These are phyloP conservation scores for Brachymystax lenok DNA, from an alignment of 2,797 vertebrate genomes.

Conservation along the genomic window DNA sequence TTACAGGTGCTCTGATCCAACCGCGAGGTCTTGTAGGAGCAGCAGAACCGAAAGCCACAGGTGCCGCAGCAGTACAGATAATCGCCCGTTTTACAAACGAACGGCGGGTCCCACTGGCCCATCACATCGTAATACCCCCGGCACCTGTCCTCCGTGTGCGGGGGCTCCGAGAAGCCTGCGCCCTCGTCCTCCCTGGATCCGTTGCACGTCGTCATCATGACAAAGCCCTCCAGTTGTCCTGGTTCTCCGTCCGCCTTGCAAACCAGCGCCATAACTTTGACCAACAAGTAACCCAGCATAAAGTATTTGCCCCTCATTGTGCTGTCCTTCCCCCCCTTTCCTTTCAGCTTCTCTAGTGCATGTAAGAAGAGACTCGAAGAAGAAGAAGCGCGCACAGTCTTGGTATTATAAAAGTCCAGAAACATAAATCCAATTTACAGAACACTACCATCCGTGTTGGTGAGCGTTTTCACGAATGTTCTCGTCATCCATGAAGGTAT, in stretches of 20 bases:
- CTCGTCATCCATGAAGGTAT: constrained; percentile 31
- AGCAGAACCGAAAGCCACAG: constrained; percentile 99
- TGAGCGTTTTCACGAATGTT: constrained; percentile 61
- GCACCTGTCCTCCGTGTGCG: constrained; percentile 88
- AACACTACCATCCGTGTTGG: constrained; percentile 63
- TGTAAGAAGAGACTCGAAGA: constrained; percentile 47
- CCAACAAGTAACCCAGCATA: constrained; percentile 88
- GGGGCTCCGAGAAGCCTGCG: constrained; percentile 81
- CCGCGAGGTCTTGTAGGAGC: constrained; percentile 88
- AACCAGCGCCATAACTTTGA: constrained; percentile 89
- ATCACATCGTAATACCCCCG: constrained; percentile 98
- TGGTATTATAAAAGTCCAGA: constrained; percentile 68
- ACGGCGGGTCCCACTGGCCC: constrained; percentile 98
- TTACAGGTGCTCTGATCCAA: constrained; percentile 95
- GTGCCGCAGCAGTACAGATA: constrained; percentile 98
- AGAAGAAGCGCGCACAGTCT: constrained; percentile 51
- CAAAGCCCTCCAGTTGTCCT: constrained; percentile 88
- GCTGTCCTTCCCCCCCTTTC: constrained; percentile 43
- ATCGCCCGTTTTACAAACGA: constrained; percentile 91
- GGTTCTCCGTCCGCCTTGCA: constrained; percentile 93
- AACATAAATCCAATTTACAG: constrained; percentile 64
- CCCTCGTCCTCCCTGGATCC: constrained; percentile 84
- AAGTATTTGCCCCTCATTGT: constrained; percentile 80
- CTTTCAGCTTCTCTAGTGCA: constrained; percentile 57
- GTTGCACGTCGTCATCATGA: constrained; percentile 91